Evolutionary conservation across 2,888 invertebrate genomes (phyloP).

Genomic region (Dasypogon diadema): DNA sequence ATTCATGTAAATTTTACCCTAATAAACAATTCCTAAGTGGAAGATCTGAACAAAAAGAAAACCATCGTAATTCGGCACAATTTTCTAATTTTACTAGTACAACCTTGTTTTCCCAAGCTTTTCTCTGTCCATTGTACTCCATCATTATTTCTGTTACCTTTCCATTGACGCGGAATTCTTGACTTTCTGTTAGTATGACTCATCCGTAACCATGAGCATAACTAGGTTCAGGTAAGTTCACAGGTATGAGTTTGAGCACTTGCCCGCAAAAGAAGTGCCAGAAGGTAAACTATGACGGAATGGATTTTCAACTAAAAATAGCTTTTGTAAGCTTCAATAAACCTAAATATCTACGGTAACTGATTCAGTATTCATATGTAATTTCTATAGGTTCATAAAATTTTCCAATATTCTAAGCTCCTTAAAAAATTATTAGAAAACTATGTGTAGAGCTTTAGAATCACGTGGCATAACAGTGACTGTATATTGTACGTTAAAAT

Average conservation of each 20-base stretch:
- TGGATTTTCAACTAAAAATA: background rate
- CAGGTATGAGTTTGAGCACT: conserved; percentile 28
- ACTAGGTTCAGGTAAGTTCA: conserved; percentile 38
- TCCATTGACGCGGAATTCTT: conserved; percentile 33
- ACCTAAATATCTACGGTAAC: no score
- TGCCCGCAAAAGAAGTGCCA: conserved; percentile 23
- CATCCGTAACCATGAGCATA: conserved; percentile 27
- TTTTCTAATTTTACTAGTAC: no score
- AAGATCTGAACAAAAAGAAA: no score
- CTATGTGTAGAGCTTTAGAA: background rate
- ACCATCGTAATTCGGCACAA: no score
- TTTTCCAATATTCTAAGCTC: no score
- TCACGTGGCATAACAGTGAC: background rate
- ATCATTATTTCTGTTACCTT: conserved; percentile 22
- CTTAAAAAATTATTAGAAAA: no score
- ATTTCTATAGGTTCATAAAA: no score
- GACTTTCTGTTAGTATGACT: conserved; percentile 19
- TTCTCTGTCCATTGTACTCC: no score
- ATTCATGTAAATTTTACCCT: no score
- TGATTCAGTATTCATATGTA: no score
- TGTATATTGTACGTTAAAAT: background rate
- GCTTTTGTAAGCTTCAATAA: conserved; percentile 4
- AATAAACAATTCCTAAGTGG: no score
- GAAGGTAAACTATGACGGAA: background rate
- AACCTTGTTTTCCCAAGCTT: no score